phyloP scores from a whole-genome alignment of 2,113 vertebrate species.

The Hippocampus zosterae region DNA sequence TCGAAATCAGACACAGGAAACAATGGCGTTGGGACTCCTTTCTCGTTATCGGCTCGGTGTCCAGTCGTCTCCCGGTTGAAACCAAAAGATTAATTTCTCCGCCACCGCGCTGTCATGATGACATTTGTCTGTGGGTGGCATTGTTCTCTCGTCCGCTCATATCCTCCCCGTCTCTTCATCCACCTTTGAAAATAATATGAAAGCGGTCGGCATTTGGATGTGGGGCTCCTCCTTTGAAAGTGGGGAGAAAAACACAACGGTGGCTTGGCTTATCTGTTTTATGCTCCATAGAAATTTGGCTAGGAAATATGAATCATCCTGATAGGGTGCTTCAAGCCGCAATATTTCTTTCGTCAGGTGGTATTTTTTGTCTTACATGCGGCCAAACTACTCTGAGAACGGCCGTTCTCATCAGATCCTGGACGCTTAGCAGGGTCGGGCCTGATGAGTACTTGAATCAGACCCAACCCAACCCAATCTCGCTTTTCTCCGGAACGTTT shows the following conservation, averaged over 20 bases:
- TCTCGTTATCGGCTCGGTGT: not conserved
- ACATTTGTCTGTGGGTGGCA: constrained; percentile 1
- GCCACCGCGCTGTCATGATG: not conserved
- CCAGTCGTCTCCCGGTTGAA: not conserved
- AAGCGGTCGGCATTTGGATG: not conserved
- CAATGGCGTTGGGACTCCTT: too few relatives aligned
- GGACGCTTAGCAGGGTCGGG: not conserved
- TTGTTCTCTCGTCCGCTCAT: not conserved
- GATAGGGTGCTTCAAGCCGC: not conserved
- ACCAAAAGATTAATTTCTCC: not conserved
- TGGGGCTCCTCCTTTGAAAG: not conserved
- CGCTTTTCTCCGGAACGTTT: not conserved
- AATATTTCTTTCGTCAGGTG: too few relatives aligned
- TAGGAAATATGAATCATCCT: not conserved
- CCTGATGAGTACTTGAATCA: not conserved
- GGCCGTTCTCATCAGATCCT: not conserved
- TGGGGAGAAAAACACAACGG: not conserved
- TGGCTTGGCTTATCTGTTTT: not conserved
- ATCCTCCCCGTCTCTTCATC: not conserved
- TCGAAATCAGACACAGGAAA: too few relatives aligned
- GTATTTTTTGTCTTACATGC: not conserved
- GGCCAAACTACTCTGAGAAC: not conserved
- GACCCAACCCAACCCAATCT: too few relatives aligned
- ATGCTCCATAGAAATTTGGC: too few relatives aligned
- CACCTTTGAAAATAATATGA: not conserved